Evolutionary conservation across 2,888 invertebrate genomes (phyloP), one percentile per base, ranked within the genome.

Genomic region (Amiota minor): DNA sequence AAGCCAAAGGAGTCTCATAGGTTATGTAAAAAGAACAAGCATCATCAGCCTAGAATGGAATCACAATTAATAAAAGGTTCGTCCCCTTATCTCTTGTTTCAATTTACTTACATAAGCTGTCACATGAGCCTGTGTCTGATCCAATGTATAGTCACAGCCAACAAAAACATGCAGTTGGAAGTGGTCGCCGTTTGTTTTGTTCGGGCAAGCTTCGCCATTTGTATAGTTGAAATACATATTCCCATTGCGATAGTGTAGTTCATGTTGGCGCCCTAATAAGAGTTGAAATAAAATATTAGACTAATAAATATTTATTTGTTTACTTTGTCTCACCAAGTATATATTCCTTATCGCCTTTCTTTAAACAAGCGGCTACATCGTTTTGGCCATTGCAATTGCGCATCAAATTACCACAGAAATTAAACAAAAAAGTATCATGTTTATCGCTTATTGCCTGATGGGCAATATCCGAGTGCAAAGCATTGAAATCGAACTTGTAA

Each of bases 71-170:
- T 8, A 35, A 35, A 6, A 35, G 6, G 6, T 35, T 35, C 6
- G 0, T 35, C 0, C 0, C 6, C 35, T 3, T 35, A 35, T 35
- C 11, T 53, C 11, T 59, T 18, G 20, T 8, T 59, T 20, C 18
- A 20, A 23, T 49, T 0, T 47, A 79, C 87, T 80, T 80, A 90
- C 89, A 79, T 88, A 86, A 35, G 81, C 59, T 23, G 81, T 85
- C n/a, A 89, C 76, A 46, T 79, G 79, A 1, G 89, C 74, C 47
- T 86, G 88, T 67, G 77, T 75, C 64, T 71, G 75, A 80, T 88
- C 88, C 68, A 86, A 45, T 0, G 88, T 88, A 75, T 90, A 90
- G 76, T 90, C 90, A 76, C 90, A 90, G 45, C 79, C 82, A 11
- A 90, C 72, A 35, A 81, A 74, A 23, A 90, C 84, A 76, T 85